Evolutionary conservation across 2,797 vertebrate genomes (phyloP).

Genomic region (Helicolenus hilgendorfi): DNA sequence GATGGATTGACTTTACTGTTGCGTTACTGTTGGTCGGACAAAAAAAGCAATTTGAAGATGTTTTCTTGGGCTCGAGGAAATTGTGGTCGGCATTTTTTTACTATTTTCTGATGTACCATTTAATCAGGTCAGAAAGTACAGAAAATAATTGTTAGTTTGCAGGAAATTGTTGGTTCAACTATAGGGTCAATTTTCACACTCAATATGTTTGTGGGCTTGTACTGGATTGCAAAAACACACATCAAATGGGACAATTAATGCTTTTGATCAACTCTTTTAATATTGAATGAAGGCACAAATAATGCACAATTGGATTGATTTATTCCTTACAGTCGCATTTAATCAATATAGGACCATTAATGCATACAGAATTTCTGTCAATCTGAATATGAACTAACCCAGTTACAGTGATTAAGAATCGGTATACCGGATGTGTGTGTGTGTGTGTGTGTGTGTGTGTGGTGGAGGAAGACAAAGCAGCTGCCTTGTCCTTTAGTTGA

Average conservation of each 20-base stretch:
- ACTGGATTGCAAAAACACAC: not conserved
- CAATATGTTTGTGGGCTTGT: not conserved
- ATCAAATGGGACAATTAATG: not conserved
- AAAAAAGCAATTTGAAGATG: not conserved
- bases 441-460: not conserved
- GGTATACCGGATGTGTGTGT: not conserved
- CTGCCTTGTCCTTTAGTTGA: constrained; percentile 12
- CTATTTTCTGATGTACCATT: not conserved
- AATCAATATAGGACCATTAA: constrained; percentile 3
- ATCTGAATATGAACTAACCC: not conserved
- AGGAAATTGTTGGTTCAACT: not conserved
- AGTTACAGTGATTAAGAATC: not conserved
- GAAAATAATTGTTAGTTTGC: not conserved
- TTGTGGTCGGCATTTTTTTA: not conserved
- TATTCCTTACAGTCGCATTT: not conserved
- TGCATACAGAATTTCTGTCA: not conserved
- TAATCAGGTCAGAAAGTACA: not conserved
- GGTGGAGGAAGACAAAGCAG: not conserved
- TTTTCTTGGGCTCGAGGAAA: not conserved
- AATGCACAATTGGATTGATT: not conserved
- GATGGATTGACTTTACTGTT: not conserved
- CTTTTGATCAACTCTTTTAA: not conserved
- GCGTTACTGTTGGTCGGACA: not conserved
- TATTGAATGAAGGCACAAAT: not conserved
- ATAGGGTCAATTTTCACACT: not conserved